A percentile compares a stretch with the other conserved stretches of the same genome.
phyloP scores from a whole-genome alignment of 2,113 vertebrate species.

The Silurus glanis region DNA sequence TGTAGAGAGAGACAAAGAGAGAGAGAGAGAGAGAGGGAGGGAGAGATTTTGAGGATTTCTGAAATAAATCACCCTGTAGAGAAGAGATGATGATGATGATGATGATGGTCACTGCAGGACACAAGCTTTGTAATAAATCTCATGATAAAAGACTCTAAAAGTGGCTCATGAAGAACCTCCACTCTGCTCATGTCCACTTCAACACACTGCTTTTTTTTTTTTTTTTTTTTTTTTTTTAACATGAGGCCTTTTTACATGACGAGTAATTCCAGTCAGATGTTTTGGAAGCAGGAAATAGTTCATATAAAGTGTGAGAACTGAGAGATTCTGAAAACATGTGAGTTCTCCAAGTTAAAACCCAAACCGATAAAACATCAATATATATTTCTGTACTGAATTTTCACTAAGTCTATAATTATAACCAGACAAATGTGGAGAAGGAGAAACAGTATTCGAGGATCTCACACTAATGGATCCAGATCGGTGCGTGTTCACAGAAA shows the following conservation, averaged over 20 bases:
- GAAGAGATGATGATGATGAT: background rate
- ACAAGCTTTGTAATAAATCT: constrained; percentile 17
- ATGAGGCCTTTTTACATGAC: background rate
- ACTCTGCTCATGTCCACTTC: background rate
- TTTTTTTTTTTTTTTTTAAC: too few species aligned
- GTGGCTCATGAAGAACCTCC: background rate
- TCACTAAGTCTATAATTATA: background rate
- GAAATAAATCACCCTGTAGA: constrained; percentile 1
- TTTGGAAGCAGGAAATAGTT: background rate
- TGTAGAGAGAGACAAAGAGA: background rate
- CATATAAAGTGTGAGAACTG: background rate
- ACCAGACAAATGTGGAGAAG: background rate
- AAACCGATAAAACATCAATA: background rate
- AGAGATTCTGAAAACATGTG: background rate
- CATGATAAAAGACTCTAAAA: background rate
- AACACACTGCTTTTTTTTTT: background rate
- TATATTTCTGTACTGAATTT: background rate
- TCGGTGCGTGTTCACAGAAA: constrained; percentile 17
- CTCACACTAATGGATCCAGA: constrained; percentile 14
- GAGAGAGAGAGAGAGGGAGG: background rate
- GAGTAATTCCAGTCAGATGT: background rate
- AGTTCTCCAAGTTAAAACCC: background rate
- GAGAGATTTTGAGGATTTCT: background rate
- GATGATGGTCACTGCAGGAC: background rate
- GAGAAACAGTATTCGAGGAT: constrained; percentile 2